Evolutionary conservation across 2,113 vertebrate species (phyloP), one percentile per base, ranked within the genome.

Genomic region (Sapayoa aenigma): DNA sequence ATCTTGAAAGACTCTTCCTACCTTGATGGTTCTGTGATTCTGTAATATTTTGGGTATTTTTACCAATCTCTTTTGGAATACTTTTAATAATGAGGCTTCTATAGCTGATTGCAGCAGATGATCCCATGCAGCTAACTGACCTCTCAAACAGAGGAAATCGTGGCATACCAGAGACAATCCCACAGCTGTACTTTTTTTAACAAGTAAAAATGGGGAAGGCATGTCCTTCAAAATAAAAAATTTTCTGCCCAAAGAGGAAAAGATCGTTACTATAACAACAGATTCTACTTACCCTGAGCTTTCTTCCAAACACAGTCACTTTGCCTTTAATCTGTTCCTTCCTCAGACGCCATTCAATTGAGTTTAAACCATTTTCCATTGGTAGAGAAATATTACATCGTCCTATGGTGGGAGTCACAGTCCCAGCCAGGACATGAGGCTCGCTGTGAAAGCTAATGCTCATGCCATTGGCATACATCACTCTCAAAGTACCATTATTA

Each of bases 401-500:
- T 44, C 99, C 99, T 15, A 99, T 99, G 39, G 99, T 99, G 87
- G 99, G 99, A 95, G 99, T 99, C 90, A 99, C 98, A 47, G 99
- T 99, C 52, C 99, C 99, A 2, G 99, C 99, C 37, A 99, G 98
- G 95, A 99, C 99, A 91, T 99, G 99, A 27, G 99, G 99, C 96
- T 99, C 99, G 2, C 99, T 99, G 97, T 99, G 99, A 97, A 99
- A 99, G 97, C 99, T 99, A 98, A 99, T 99, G 31, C 98, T 99
- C 99, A 99, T 99, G 53, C 99, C 99, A 33, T 99, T 99, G 96
- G 99, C 99, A 24, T 99, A 99, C 99, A 99, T 98, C 95, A 99
- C 99, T 97, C 99, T 98, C 97, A 99, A 98, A 66, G 99, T 99
- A 53, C 99, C 99, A 11, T 99, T 99, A 95, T 99, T 99, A 96